A percentile compares a stretch with the other conserved stretches of the same genome.
Conservation (phyloP, 2,797 vertebrate genomes). For the Ibycter americanus region DNA sequence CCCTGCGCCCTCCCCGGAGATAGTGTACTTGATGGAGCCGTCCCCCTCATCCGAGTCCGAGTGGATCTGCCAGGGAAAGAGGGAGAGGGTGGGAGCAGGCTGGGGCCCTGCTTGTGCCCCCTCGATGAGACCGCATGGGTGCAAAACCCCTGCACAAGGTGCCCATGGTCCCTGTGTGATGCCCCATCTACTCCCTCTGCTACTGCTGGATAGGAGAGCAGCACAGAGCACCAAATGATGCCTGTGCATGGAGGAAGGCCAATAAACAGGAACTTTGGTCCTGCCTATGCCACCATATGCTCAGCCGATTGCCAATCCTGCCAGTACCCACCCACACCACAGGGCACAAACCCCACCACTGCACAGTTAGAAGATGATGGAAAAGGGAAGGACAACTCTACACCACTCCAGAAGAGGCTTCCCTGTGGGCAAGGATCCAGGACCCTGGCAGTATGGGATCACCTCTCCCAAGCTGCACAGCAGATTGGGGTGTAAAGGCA, state of each 20-base stretch:
- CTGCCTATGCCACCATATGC: background rate
- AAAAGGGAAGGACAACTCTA: background rate
- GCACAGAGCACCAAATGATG: background rate
- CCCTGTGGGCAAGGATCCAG: background rate
- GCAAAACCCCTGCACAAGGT: background rate
- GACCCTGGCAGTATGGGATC: background rate
- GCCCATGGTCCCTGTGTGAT: background rate
- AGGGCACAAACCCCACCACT: background rate
- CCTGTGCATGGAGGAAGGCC: background rate
- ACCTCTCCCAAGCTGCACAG: background rate
- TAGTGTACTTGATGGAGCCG: constrained; percentile 97
- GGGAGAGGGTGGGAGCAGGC: background rate
- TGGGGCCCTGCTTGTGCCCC: background rate
- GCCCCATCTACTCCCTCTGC: background rate
- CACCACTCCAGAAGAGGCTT: background rate
- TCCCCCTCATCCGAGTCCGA: constrained; percentile 96
- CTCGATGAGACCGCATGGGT: accelerated
- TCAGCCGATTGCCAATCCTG: background rate
- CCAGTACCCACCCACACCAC: background rate
- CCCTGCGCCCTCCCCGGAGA: constrained; percentile 95
- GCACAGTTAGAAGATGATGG: background rate
- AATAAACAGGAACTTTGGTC: background rate
- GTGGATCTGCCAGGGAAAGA: constrained; percentile 86
- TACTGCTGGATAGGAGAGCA: background rate
- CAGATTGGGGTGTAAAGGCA: background rate